Percentiles rank a stretch among this genome's conserved stretches.
Conservation (phyloP, 1,140 invertebrate genomes). For the Euborellia annulipes region DNA sequence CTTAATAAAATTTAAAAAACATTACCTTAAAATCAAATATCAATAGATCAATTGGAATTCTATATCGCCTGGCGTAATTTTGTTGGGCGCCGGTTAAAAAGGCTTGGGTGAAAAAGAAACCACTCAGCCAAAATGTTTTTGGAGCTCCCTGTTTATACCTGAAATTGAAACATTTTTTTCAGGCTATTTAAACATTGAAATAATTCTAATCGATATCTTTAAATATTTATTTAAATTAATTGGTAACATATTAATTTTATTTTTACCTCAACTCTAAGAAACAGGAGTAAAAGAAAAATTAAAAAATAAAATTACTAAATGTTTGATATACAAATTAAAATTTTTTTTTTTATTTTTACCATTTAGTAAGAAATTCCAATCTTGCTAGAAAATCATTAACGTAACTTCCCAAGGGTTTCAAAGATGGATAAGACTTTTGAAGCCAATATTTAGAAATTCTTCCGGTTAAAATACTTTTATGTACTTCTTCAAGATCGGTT, state of each 20-base stretch:
- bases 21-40: constrained; percentile 63
- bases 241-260: too few species aligned
- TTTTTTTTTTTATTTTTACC: not conserved
- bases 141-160: constrained; percentile 71
- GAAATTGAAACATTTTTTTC: constrained; percentile 35
- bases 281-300: not conserved
- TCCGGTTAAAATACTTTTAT: constrained; percentile 63
- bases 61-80: constrained; percentile 82
- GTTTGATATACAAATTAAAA: not conserved
- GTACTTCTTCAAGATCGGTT: constrained; percentile 71
- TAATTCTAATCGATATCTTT: too few species aligned
- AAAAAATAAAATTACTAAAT: not conserved
- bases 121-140: constrained; percentile 76
- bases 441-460: constrained; percentile 75
- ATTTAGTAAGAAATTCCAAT: constrained; percentile 61
- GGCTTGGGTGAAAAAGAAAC: constrained; percentile 91
- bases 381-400: constrained; percentile 72
- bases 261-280: too few species aligned
- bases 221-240: too few species aligned
- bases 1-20: constrained; percentile 2
- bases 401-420: constrained; percentile 84
- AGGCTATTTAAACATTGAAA: constrained; percentile 27
- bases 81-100: constrained; percentile 88
- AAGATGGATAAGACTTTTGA: constrained; percentile 74
- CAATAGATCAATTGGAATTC: constrained; percentile 80